Evolutionary conservation across 2,113 vertebrate species (phyloP).

Genomic region (Salvator merianae): DNA sequence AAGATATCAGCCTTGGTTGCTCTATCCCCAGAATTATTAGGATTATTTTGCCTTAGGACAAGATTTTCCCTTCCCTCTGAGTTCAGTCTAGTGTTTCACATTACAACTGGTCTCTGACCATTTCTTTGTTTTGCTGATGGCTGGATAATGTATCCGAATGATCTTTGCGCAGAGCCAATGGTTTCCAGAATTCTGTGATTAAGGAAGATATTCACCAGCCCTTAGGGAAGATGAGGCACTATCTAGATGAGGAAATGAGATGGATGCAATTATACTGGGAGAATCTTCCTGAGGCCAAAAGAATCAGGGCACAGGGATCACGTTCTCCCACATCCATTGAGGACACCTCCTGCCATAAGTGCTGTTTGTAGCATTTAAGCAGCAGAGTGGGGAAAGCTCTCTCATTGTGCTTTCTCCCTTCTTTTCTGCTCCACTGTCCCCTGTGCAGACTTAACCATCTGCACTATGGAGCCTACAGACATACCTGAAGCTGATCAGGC

Average conservation of each 20-base stretch:
- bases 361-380: too few species aligned
- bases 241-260: background rate
- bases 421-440: too few species aligned
- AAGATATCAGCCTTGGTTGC: background rate
- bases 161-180: background rate
- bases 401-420: too few species aligned
- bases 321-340: too few species aligned
- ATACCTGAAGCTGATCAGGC: too few species aligned
- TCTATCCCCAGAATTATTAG: background rate
- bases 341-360: too few species aligned
- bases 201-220: background rate
- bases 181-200: background rate
- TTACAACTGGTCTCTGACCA: background rate
- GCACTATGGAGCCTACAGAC: too few species aligned
- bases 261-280: background rate
- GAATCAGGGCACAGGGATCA: too few species aligned
- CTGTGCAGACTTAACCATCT: too few species aligned
- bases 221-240: background rate
- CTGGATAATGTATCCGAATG: background rate
- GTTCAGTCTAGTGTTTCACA: background rate
- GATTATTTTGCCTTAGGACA: background rate
- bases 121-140: background rate
- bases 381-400: too few species aligned
- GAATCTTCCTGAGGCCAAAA: too few species aligned
- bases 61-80: background rate